These are phyloP conservation scores for Cryptomyrus ogoouensis DNA, from an alignment of 2,113 vertebrate species.

Conservation along the genomic window DNA sequence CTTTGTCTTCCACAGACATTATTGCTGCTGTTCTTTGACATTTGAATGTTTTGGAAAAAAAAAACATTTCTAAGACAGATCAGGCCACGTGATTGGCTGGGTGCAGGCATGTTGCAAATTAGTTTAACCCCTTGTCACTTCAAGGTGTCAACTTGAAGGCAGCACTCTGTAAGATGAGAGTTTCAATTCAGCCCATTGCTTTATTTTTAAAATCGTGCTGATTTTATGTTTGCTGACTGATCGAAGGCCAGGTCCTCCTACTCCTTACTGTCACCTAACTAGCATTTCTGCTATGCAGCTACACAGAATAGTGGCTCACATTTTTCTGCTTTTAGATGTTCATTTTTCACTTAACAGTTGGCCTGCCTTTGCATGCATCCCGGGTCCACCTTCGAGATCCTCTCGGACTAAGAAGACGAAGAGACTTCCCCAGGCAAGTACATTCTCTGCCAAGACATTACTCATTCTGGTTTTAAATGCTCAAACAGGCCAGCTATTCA, in stretches of 20 bases:
- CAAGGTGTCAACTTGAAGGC: neutral
- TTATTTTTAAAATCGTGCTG: neutral
- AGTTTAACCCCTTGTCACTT: neutral
- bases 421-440: neutral
- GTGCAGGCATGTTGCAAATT: neutral
- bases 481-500: constrained; percentile 11
- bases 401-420: neutral
- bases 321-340: neutral
- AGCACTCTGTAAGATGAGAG: neutral
- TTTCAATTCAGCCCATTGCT: neutral
- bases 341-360: neutral
- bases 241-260: neutral
- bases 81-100: neutral
- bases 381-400: neutral
- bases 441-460: neutral
- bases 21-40: neutral
- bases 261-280: neutral
- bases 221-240: neutral
- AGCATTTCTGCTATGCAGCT: neutral
- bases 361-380: neutral
- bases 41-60: neutral
- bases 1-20: neutral
- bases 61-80: neutral
- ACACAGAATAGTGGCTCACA: neutral
- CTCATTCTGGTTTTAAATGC: constrained; percentile 7